These are phyloP conservation scores for Manacus vitellinus DNA, from an alignment of 2,113 vertebrate genomes.

Conservation along the genomic window DNA sequence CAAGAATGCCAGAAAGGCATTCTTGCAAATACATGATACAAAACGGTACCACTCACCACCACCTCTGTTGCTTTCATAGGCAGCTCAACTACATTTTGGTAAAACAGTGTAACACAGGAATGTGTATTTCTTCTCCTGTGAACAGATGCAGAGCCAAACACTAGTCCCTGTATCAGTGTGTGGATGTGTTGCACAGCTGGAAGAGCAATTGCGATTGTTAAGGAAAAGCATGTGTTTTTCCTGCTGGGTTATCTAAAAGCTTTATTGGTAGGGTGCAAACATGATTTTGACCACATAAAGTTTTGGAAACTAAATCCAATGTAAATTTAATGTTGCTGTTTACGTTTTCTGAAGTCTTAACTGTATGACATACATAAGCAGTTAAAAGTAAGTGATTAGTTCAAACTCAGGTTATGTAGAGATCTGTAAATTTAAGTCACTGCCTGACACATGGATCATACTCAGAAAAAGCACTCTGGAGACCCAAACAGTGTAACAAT, in stretches of 20 bases:
- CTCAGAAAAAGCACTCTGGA: neutral
- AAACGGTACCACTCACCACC: neutral
- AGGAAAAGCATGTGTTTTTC: neutral
- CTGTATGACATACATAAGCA: neutral
- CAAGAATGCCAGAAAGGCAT: neutral
- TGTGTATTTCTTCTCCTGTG: neutral
- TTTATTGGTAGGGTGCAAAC: neutral
- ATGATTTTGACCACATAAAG: neutral
- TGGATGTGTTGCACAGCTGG: neutral
- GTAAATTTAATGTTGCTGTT: neutral
- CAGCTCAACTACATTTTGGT: constrained; percentile 21
- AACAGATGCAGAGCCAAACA: constrained; percentile 2
- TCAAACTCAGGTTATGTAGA: neutral
- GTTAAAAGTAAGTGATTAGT: neutral
- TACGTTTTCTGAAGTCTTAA: neutral
- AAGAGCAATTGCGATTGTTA: neutral
- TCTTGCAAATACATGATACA: constrained; percentile 40
- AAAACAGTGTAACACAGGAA: constrained; percentile 33
- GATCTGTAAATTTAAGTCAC: neutral
- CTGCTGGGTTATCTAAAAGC: neutral
- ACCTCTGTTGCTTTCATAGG: constrained; percentile 16
- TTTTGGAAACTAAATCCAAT: neutral
- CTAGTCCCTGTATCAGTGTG: neutral
- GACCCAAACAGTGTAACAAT: neutral
- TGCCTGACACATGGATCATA: neutral